Evolutionary conservation across 2,113 vertebrate genomes (phyloP), one percentile per base, ranked within the genome.

Genomic region (Tonatia bakeri): DNA sequence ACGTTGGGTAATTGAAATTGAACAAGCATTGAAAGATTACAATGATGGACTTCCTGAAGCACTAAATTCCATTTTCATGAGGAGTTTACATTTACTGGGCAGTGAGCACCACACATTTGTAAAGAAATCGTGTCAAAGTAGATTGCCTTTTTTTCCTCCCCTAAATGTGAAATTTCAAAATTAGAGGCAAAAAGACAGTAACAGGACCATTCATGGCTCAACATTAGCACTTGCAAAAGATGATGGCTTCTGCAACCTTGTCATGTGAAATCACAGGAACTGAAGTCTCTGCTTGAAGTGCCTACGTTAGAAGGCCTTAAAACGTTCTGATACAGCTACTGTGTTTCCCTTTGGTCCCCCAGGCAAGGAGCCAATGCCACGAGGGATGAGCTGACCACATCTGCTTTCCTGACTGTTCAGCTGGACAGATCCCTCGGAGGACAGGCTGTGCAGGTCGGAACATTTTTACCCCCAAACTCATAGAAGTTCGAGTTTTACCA

Each of bases 351-450:
- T 89, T 87, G 26, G 79, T 94, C 33, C 97, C 96, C 56, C 86
- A 99, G 99, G 99, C 99, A 99, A 97, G 99, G 99, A 81, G 97
- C 98, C 61, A 97, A 97, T 86, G 91, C 99, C 87, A 99, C 99
- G 0, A 91, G 97, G 97, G 99, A 99, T 82, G 99, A 99, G 86
- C 97, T 99, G 70, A 99, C 99, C 7, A 98, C 98, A 0, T 99
- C 99, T 1, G 99, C 99, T 0, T 99, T 99, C 98, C 98, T 99
- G 86, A 99, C 99, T 0, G 99, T 99, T 24, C 98, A 99, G 96
- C 95, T 99, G 96, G 99, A 99, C 95, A 98, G 96, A 6, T 98
- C 98, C 10, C 98, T 99, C 22, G 98, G 99, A 0, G 99, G 98
- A 31, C 97, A 97, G 45, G 99, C 99, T 0, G 99, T 99, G 86